Percentiles rank a stretch among this genome's conserved stretches.
Evolutionary conservation across 2,113 vertebrate genomes (phyloP).

Genomic region (Lepus timidus): DNA sequence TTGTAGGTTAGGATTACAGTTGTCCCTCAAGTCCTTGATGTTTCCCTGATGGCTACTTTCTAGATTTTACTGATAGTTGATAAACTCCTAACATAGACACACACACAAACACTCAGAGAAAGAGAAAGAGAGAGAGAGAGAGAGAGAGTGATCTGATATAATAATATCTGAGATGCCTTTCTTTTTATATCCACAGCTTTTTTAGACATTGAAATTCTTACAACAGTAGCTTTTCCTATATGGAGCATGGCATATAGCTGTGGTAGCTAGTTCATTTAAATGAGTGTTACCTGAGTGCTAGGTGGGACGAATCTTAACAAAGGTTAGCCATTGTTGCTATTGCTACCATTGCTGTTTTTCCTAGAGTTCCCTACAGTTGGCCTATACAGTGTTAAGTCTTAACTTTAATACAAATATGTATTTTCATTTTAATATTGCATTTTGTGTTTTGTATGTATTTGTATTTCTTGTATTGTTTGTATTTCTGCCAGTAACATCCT

Average conservation of each 20-base stretch:
- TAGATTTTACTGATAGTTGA: neutral
- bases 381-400: neutral
- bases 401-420: neutral
- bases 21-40: neutral
- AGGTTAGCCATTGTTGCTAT: neutral
- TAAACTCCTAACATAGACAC: neutral
- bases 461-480: constrained; percentile 12
- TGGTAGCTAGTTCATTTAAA: neutral
- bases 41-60: neutral
- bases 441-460: neutral
- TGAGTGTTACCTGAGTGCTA: neutral
- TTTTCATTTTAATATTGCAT: neutral
- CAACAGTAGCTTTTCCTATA: neutral
- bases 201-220: neutral
- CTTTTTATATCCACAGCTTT: neutral
- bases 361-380: neutral
- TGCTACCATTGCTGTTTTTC: neutral
- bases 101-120: too few species aligned
- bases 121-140: neutral
- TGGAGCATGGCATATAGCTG: neutral
- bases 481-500: neutral
- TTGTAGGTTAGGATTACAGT: neutral
- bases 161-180: neutral
- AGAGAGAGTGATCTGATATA: neutral
- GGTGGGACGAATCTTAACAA: neutral